Conservation (phyloP, 2,113 vertebrate species). For the Equus quagga region DNA sequence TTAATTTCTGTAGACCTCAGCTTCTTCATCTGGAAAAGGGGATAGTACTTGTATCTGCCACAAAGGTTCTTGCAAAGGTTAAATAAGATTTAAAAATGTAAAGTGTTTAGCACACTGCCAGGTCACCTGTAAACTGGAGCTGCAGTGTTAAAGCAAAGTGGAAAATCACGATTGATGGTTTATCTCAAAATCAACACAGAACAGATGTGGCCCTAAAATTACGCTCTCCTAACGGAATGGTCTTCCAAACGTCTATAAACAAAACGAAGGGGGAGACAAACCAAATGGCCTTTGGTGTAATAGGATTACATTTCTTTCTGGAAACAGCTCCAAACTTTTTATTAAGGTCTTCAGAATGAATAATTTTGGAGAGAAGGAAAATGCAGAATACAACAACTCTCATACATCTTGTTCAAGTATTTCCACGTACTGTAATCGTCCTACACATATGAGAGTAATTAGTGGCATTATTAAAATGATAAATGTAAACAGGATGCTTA, state of each 20-base stretch:
- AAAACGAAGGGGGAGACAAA: constrained; percentile 45
- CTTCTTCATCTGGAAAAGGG: neutral
- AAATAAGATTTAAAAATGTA: neutral
- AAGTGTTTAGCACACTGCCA: neutral
- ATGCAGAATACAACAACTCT: neutral
- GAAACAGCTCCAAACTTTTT: neutral
- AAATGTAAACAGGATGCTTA: constrained; percentile 12
- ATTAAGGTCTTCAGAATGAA: neutral
- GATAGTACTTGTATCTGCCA: neutral
- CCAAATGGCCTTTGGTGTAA: constrained; percentile 61
- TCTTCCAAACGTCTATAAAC: constrained; percentile 58
- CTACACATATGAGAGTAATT: neutral
- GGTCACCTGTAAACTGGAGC: neutral
- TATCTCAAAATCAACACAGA: constrained; percentile 47
- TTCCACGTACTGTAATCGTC: neutral
- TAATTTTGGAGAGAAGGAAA: constrained; percentile 60
- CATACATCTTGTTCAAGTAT: constrained; percentile 36
- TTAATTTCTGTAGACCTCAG: neutral
- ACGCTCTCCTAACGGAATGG: constrained; percentile 50
- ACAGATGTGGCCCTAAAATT: constrained; percentile 58
- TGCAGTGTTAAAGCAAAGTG: constrained; percentile 13
- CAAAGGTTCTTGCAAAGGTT: neutral
- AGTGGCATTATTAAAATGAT: neutral
- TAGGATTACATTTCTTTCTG: neutral
- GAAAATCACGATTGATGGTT: constrained; percentile 39